phyloP scores from a whole-genome alignment of 1,140 invertebrate species.

The Steinernema khuongi region DNA sequence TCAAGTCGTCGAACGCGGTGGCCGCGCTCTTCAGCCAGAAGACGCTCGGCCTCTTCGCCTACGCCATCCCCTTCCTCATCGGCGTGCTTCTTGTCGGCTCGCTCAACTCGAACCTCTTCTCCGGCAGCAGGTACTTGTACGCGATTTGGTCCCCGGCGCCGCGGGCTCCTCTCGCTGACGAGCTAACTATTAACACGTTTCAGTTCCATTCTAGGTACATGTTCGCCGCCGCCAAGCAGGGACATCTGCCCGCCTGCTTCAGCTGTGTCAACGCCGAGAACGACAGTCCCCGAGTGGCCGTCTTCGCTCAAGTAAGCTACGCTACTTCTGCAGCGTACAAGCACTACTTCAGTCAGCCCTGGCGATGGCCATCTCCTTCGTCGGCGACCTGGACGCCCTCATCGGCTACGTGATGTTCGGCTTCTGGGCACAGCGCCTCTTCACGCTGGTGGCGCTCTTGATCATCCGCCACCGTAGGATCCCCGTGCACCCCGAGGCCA shows the following conservation, averaged over 20 bases:
- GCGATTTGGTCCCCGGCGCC: slow-evolving; percentile 4
- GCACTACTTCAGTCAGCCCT: slow-evolving; percentile 45
- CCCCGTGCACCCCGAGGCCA: slow-evolving; percentile 56
- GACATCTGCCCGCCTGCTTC: slow-evolving; percentile 58
- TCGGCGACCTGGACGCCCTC: slow-evolving; percentile 58
- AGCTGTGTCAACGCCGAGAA: slow-evolving; percentile 51
- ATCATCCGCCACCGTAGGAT: slow-evolving; percentile 50
- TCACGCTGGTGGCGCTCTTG: slow-evolving; percentile 48
- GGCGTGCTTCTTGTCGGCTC: slow-evolving; percentile 54
- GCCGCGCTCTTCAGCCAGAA: slow-evolving; percentile 60
- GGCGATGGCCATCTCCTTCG: slow-evolving; percentile 55
- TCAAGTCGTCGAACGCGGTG: slow-evolving; percentile 62
- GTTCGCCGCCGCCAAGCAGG: slow-evolving; percentile 58
- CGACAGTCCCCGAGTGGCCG: slow-evolving; percentile 52
- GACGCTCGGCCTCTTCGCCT: slow-evolving; percentile 51
- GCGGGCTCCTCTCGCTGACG: not conserved
- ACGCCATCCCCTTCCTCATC: slow-evolving; percentile 53
- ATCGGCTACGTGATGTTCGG: slow-evolving; percentile 59
- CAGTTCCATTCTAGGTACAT: slow-evolving; percentile 46
- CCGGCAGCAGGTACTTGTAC: slow-evolving; percentile 39
- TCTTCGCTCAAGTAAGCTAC: slow-evolving; percentile 50
- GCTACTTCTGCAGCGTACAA: not conserved
- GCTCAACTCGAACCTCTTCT: slow-evolving; percentile 56
- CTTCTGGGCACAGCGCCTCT: slow-evolving; percentile 57
- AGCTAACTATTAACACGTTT: slow-evolving; percentile 2